Base-by-base conservation (phyloP, 2,113 vertebrate species). In the Anthoscopus minutus region DNA sequence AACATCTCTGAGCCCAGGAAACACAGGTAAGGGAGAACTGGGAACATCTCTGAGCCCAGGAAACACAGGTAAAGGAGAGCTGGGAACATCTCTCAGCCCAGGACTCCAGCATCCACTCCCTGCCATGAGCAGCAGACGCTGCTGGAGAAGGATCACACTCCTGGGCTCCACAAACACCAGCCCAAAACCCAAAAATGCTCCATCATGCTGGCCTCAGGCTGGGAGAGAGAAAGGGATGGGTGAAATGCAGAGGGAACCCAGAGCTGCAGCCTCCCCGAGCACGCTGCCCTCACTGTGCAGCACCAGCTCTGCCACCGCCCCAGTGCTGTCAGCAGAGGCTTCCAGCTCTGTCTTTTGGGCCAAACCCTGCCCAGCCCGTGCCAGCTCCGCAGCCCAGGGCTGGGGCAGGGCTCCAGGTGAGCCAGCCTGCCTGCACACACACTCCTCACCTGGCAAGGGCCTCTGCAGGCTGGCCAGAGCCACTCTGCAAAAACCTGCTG, bases 391-490 rank as follows among this genome's bases (percentile, higher is more conserved):
- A n/a, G n/a, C n/a, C n/a, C n/a, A n/a, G n/a, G n/a, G n/a, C n/a
- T n/a, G n/a, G n/a, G n/a, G n/a, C n/a, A n/a, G n/a, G n/a, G n/a
- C n/a, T n/a, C n/a, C 86, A 94, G 91, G 69, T 0, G 50, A 66
- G 89, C 42, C 11, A 66, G 89, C 42, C 11, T 50, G 64, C 83
- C 50, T 3, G n/a, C 80, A 92, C 86, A 93, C 86, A 69, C 93
- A 81, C 47, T 76, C 57, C 45, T 31, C 0, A 33, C 50, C 89
- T 87, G 92, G 73, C 71, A 12, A 3, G 35, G 72, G 65, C 20
- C 16, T 86, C 18, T 82, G 88, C 88, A 54, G 82, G 50, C 92
- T 79, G 83, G 81, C 83, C 92, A 95, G 83, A 53, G 88, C n/a
- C n/a, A n/a, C n/a, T n/a, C n/a, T n/a, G n/a, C n/a, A n/a, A n/a